Evolutionary conservation across 2,797 vertebrate genomes (phyloP), one percentile per base, ranked within the genome.

Genomic region (Gadopsis bispinosus): DNA sequence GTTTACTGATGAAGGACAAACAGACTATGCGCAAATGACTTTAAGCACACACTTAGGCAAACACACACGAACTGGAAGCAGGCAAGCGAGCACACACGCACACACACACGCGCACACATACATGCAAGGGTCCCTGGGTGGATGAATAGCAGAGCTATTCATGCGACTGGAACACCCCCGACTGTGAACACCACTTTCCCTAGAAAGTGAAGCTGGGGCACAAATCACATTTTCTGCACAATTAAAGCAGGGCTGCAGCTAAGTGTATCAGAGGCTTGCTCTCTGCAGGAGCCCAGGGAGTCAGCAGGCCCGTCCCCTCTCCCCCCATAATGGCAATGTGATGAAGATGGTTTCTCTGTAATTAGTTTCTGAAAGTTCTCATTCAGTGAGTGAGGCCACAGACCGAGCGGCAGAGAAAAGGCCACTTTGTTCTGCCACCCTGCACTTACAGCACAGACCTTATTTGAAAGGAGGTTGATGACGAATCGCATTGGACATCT

Each of bases 211-310:
- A 92, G 93, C 94, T 82, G 89, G 92, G 93, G 92, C 93, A 94
- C 94, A 95, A 95, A 95, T 95, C 93, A 95, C 95, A 95, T 95
- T 95, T 95, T 95, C 94, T 95, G 94, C 95, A 95, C 95, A 96
- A 95, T 96, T 95, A 95, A 95, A 94, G 95, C 92, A 91, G 91
- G 88, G 90, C 93, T 93, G 80, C 60, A 77, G 93, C 93, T 94
- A 93, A 95, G 93, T 94, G 93, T 91, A 91, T 93, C 92, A 91
- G 92, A 93, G 91, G 83, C 80, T 72, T 63, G 81, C 87, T 90
- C 93, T 89, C 93, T 20, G 81, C 89, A 69, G 93, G 90, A 89
- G 90, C 90, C 83, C 84, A 65, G 91, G 88, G 91, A 92, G 91
- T 89, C 93, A 92, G 92, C 88, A 86, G 92, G 83, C 81, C 90